These are phyloP conservation scores for Mola mola DNA, from an alignment of 2,113 vertebrate genomes.

Conservation along the genomic window DNA sequence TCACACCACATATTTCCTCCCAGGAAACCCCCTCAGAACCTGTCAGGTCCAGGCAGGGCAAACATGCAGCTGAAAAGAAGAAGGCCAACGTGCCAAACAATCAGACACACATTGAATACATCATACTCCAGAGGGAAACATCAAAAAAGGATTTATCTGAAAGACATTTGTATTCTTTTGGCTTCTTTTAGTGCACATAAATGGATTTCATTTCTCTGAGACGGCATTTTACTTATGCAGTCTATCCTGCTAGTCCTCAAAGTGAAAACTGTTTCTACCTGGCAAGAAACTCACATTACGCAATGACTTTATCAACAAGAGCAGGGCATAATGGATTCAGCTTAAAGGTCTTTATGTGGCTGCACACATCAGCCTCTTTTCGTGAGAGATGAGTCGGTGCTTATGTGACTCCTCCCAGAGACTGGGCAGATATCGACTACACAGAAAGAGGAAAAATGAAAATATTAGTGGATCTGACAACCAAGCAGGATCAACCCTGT, in stretches of 20 bases:
- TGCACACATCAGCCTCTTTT: slow-evolving; percentile 22
- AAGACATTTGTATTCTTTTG: slow-evolving; percentile 25
- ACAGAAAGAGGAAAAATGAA: slow-evolving; percentile 56
- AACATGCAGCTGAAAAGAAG: slow-evolving; percentile 60
- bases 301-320: slow-evolving; percentile 51
- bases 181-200: slow-evolving; percentile 28
- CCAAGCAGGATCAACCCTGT: slow-evolving; percentile 22
- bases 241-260: slow-evolving; percentile 8
- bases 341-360: slow-evolving; percentile 46
- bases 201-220: slow-evolving; percentile 40
- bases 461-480: slow-evolving; percentile 60
- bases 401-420: slow-evolving; percentile 25
- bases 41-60: slow-evolving; percentile 37
- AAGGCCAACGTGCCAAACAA: slow-evolving; percentile 23
- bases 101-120: slow-evolving; percentile 23
- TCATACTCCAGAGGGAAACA: slow-evolving; percentile 15
- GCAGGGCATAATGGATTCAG: slow-evolving; percentile 21
- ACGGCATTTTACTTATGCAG: slow-evolving; percentile 5
- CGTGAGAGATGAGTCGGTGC: slow-evolving; percentile 11
- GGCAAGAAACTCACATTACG: slow-evolving; percentile 29
- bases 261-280: slow-evolving; percentile 35
- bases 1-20: slow-evolving; percentile 63
- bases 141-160: slow-evolving; percentile 11
- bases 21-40: slow-evolving; percentile 45
- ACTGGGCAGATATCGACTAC: slow-evolving; percentile 52